phyloP scores from a whole-genome alignment of 1,140 invertebrate species.

The Ectropis grisescens region DNA sequence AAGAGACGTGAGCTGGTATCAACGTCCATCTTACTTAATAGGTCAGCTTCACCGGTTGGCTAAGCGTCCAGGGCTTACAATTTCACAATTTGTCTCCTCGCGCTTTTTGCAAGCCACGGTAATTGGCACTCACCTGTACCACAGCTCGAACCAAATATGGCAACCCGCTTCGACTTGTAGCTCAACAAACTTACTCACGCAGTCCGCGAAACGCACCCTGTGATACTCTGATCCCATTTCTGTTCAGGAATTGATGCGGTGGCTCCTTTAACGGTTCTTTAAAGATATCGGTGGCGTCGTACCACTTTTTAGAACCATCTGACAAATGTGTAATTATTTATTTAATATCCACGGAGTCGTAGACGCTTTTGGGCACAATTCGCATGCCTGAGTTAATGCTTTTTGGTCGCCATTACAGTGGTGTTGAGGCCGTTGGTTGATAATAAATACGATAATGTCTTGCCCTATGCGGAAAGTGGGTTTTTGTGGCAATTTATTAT shows the following conservation, averaged over 20 bases:
- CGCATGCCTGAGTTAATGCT: conserved; percentile 32
- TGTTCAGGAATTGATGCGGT: no score
- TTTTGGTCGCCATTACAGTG: conserved; percentile 22
- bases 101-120: conserved; percentile 48
- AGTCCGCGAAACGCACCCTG: no score
- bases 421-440: conserved; percentile 9
- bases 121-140: conserved; percentile 54
- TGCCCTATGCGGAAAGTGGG: conserved; percentile 8
- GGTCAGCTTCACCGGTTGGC: no score
- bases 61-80: conserved; percentile 20
- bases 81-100: conserved; percentile 59
- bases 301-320: conserved; percentile 54
- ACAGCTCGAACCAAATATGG: conserved; percentile 48
- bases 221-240: no score
- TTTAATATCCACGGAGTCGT: conserved; percentile 43
- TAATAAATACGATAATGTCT: conserved; percentile 18
- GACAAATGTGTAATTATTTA: conserved; percentile 69
- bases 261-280: no score
- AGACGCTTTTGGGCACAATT: conserved; percentile 52
- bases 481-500: conserved; percentile 18
- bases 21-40: no score
- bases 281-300: conserved; percentile 37
- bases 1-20: no score
- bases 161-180: conserved; percentile 24
- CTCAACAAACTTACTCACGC: no score